Percentiles rank a stretch among this genome's conserved stretches.
phyloP scores from a whole-genome alignment of 2,888 invertebrate genomes.

The Argyra leucocephala region DNA sequence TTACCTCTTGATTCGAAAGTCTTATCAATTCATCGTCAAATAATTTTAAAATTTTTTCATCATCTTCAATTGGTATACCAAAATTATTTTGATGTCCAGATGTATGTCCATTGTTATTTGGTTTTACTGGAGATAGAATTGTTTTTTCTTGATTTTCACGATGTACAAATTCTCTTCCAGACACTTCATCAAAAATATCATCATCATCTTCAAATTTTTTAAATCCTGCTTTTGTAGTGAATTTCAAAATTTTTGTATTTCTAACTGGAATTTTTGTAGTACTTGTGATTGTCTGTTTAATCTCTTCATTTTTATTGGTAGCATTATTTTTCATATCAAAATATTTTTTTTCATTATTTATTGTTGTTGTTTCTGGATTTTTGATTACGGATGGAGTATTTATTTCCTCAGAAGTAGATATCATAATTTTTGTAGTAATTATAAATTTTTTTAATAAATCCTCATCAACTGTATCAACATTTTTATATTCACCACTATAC shows the following conservation, averaged over 20 bases:
- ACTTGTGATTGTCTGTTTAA: neutral
- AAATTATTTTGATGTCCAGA: constrained; percentile 56
- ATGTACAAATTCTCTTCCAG: too few species aligned
- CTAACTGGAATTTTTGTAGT: neutral
- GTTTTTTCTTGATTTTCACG: neutral
- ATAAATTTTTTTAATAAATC: neutral
- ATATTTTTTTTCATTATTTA: neutral
- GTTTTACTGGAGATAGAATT: neutral
- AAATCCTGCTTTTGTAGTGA: neutral
- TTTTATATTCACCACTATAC: neutral
- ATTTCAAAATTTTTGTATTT: neutral
- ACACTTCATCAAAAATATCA: neutral
- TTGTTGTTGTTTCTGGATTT: neutral
- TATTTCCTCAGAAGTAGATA: neutral
- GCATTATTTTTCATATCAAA: neutral
- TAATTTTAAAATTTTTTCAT: constrained; percentile 43
- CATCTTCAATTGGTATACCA: constrained; percentile 54
- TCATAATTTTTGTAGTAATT: neutral
- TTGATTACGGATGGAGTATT: neutral
- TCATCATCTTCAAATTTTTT: neutral
- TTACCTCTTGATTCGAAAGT: neutral
- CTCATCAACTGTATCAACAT: neutral
- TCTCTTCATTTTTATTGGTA: neutral
- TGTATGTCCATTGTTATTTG: constrained; percentile 42
- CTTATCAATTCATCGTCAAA: constrained; percentile 32